phyloP scores from a whole-genome alignment of 2,113 vertebrate species.

The Anhinga rufa region DNA sequence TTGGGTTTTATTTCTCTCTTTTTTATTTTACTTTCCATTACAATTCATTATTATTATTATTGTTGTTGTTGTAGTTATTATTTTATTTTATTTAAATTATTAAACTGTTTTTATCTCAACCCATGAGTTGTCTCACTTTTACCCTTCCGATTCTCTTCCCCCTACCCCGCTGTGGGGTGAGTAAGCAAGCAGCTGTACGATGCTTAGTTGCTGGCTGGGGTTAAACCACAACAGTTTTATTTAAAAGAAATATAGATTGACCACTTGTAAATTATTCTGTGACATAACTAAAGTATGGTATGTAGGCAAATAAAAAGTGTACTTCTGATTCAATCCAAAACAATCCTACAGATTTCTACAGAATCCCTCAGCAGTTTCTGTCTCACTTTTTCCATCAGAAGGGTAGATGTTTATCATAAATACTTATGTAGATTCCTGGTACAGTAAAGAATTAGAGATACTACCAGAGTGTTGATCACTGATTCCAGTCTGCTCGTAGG shows the following conservation, averaged over 20 bases:
- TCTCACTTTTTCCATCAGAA: background rate
- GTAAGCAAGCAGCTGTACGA: background rate
- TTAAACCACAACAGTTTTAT: background rate
- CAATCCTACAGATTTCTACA: background rate
- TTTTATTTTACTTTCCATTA: background rate
- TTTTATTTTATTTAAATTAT: background rate
- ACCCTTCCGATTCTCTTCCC: background rate
- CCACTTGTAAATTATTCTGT: background rate
- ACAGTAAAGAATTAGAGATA: background rate
- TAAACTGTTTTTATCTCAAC: background rate
- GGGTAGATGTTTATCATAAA: background rate
- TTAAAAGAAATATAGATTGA: background rate
- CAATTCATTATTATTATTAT: too few relatives aligned
- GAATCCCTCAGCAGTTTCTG: background rate
- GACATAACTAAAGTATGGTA: background rate
- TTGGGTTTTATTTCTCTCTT: background rate
- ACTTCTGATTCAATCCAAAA: background rate
- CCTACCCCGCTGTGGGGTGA: background rate
- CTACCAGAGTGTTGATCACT: background rate
- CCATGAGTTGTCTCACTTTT: background rate
- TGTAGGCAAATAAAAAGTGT: background rate
- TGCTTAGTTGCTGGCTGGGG: too few relatives aligned
- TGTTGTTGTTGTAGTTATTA: background rate
- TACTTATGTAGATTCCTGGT: background rate
- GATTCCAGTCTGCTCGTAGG: background rate